These are phyloP conservation scores for Amphipoea oculea DNA, from an alignment of 2,888 invertebrate species.

Conservation along the genomic window DNA sequence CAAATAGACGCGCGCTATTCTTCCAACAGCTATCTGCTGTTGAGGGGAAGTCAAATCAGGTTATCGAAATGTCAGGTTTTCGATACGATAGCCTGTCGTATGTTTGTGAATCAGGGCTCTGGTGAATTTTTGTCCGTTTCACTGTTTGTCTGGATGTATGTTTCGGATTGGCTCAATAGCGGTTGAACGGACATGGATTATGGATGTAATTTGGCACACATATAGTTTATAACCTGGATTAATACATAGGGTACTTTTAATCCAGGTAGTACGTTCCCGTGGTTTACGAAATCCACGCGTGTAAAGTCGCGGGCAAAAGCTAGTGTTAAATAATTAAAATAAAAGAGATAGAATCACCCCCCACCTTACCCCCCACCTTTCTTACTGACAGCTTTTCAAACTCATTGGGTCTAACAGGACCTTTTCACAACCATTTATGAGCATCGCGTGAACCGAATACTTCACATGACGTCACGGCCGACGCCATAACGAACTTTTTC, in stretches of 20 bases:
- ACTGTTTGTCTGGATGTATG: too few relatives aligned
- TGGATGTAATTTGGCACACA: neutral
- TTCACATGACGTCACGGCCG: slow-evolving; percentile 29
- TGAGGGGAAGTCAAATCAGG: too few relatives aligned
- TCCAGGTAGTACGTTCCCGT: too few relatives aligned
- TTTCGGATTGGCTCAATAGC: too few relatives aligned
- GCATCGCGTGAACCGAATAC: slow-evolving; percentile 16
- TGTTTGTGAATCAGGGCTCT: too few relatives aligned
- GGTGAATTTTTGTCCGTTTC: too few relatives aligned
- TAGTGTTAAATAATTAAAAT: neutral
- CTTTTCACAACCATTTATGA: slow-evolving; percentile 39
- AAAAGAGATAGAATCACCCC: neutral
- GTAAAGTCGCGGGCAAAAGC: neutral
- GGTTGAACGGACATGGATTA: neutral
- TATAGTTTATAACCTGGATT: neutral
- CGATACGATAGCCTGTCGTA: too few relatives aligned
- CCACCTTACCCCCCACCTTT: too few relatives aligned
- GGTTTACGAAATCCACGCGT: neutral
- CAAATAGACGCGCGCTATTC: too few relatives aligned
- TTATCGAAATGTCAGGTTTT: too few relatives aligned
- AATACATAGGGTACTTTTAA: too few relatives aligned
- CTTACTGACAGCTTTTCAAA: neutral
- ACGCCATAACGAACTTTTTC: slow-evolving; percentile 50
- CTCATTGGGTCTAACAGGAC: slow-evolving; percentile 21
- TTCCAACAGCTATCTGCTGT: too few relatives aligned